These are phyloP conservation scores for Nibea albiflora DNA, from an alignment of 2,113 vertebrate genomes.

Conservation along the genomic window DNA sequence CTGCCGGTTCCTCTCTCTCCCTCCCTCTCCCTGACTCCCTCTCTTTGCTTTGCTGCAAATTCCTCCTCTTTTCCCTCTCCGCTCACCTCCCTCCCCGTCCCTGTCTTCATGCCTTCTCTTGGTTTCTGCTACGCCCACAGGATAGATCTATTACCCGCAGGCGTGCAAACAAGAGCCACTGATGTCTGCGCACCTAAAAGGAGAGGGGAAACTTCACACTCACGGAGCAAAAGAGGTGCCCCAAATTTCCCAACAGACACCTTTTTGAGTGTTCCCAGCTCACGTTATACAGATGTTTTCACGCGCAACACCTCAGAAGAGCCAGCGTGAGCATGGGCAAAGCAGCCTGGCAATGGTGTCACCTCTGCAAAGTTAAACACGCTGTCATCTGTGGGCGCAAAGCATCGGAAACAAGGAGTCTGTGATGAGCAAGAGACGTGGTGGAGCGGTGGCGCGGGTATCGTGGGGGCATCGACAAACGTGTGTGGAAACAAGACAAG, in stretches of 20 bases:
- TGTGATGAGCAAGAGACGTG: constrained; percentile 45
- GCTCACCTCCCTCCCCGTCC: constrained; percentile 71
- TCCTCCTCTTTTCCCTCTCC: constrained; percentile 64
- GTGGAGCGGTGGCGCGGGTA: constrained; percentile 5
- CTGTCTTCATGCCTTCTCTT: constrained; percentile 73
- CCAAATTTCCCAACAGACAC: constrained; percentile 28
- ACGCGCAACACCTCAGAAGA: constrained; percentile 34
- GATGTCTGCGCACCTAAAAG: constrained; percentile 58
- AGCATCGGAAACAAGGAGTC: constrained; percentile 38
- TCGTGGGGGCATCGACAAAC: constrained; percentile 36
- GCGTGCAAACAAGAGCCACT: constrained; percentile 61
- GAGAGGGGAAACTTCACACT: constrained; percentile 43
- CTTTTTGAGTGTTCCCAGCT: background rate
- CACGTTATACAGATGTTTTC: constrained; percentile 40
- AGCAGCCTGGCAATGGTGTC: constrained; percentile 55
- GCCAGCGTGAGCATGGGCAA: constrained; percentile 21
- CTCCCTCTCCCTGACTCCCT: constrained; percentile 37
- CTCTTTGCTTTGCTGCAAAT: constrained; percentile 59
- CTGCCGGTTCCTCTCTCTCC: constrained; percentile 51
- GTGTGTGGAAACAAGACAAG: constrained; percentile 28
- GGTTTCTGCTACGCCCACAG: constrained; percentile 77
- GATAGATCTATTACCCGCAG: constrained; percentile 72
- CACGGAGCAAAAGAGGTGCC: constrained; percentile 28
- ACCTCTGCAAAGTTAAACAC: constrained; percentile 57
- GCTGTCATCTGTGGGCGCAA: constrained; percentile 23